phyloP scores from a whole-genome alignment of 2,888 invertebrate species.

The Octodonta nipae region DNA sequence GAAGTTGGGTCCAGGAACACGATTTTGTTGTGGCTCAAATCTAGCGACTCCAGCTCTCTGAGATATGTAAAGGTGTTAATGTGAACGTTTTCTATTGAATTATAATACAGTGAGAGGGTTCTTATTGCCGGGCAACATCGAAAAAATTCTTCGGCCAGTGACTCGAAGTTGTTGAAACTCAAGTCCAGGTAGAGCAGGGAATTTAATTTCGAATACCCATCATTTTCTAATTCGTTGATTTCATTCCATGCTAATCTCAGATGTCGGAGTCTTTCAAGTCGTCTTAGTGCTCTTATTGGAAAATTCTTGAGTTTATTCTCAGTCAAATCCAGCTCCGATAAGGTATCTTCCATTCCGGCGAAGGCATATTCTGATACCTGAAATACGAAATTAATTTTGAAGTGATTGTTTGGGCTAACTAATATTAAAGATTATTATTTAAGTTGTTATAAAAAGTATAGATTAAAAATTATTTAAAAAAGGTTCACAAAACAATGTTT shows the following conservation, averaged over 20 bases:
- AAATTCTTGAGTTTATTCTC: constrained; percentile 77
- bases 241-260: constrained; percentile 70
- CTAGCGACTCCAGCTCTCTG: constrained; percentile 63
- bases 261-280: constrained; percentile 58
- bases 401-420: no score
- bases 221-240: constrained; percentile 56
- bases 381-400: no score
- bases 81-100: constrained; percentile 64
- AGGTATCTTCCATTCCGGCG: constrained; percentile 62
- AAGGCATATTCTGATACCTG: constrained; percentile 58
- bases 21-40: constrained; percentile 79
- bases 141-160: constrained; percentile 65
- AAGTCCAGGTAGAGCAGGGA: constrained; percentile 67
- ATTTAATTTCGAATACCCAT: constrained; percentile 55
- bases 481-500: no score
- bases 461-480: no score
- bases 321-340: constrained; percentile 74
- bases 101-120: constrained; percentile 71
- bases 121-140: constrained; percentile 65
- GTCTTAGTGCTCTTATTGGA: constrained; percentile 65
- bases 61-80: constrained; percentile 65
- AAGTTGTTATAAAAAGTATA: no score
- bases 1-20: constrained; percentile 58
- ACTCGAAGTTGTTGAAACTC: constrained; percentile 71
- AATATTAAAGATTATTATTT: no score